These are phyloP conservation scores for Hephaestus fuliginosus DNA, from an alignment of 2,797 vertebrate species.

Conservation along the genomic window DNA sequence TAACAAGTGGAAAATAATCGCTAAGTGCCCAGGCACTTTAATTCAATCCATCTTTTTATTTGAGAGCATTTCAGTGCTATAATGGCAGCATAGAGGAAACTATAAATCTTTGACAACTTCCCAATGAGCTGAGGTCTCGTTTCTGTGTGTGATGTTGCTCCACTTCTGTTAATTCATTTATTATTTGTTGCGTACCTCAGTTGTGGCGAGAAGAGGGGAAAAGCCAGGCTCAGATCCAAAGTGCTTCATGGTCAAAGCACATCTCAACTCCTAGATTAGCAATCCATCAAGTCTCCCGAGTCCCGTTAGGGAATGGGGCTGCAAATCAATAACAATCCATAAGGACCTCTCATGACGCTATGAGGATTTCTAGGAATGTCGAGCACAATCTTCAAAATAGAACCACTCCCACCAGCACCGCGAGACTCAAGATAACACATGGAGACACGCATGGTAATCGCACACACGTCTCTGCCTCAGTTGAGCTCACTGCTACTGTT, in stretches of 20 bases:
- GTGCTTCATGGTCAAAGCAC: slow-evolving; percentile 71
- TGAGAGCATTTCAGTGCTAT: slow-evolving; percentile 59
- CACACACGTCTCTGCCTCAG: not conserved
- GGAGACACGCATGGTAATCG: slow-evolving; percentile 8
- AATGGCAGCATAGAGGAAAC: slow-evolving; percentile 60
- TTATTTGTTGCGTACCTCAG: slow-evolving; percentile 70
- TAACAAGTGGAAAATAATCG: slow-evolving; percentile 85
- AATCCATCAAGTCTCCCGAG: slow-evolving; percentile 77
- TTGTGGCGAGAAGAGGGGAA: slow-evolving; percentile 51
- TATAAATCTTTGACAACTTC: slow-evolving; percentile 76
- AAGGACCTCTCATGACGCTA: slow-evolving; percentile 64
- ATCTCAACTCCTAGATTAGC: slow-evolving; percentile 75
- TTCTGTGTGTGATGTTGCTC: slow-evolving; percentile 46
- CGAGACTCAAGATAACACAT: slow-evolving; percentile 11
- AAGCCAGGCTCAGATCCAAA: slow-evolving; percentile 65
- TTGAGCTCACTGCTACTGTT: slow-evolving; percentile 23
- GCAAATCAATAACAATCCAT: slow-evolving; percentile 78
- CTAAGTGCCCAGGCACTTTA: slow-evolving; percentile 77
- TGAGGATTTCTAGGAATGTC: slow-evolving; percentile 78
- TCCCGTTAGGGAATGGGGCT: slow-evolving; percentile 67
- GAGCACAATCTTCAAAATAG: slow-evolving; percentile 66
- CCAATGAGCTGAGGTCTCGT: slow-evolving; percentile 59
- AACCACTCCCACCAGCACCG: slow-evolving; percentile 24
- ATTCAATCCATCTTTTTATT: slow-evolving; percentile 81
- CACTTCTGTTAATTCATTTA: slow-evolving; percentile 74